These are phyloP conservation scores for Otis tarda DNA, from an alignment of 2,113 vertebrate genomes.

Conservation along the genomic window DNA sequence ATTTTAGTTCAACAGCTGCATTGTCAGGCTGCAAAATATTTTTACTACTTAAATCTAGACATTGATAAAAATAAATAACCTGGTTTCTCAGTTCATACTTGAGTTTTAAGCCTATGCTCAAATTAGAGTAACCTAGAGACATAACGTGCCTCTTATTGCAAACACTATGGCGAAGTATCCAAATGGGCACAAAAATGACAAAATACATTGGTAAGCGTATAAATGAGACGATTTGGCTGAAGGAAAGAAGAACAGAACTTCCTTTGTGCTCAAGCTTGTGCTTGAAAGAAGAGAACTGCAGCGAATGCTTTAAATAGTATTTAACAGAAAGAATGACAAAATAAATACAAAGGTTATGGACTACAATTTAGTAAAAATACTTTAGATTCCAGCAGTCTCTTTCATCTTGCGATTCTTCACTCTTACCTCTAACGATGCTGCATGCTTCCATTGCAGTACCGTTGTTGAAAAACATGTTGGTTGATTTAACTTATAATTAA, in stretches of 20 bases:
- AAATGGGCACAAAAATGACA: background rate
- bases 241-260: background rate
- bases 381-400: background rate
- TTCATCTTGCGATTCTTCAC: background rate
- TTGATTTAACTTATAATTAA: background rate
- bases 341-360: background rate
- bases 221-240: background rate
- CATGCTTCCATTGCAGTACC: background rate
- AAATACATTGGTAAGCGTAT: fast-evolving
- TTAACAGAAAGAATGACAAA: background rate
- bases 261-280: background rate
- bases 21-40: background rate
- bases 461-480: background rate
- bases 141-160: background rate
- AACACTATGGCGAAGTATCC: background rate
- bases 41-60: background rate
- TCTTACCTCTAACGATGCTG: background rate
- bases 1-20: background rate
- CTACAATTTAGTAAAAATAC: background rate
- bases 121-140: background rate
- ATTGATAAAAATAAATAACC: background rate
- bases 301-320: background rate
- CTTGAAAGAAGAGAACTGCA: background rate
- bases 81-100: background rate
- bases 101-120: background rate